Conservation (phyloP, 2,113 vertebrate genomes). For the Lichenostomus cassidix region DNA sequence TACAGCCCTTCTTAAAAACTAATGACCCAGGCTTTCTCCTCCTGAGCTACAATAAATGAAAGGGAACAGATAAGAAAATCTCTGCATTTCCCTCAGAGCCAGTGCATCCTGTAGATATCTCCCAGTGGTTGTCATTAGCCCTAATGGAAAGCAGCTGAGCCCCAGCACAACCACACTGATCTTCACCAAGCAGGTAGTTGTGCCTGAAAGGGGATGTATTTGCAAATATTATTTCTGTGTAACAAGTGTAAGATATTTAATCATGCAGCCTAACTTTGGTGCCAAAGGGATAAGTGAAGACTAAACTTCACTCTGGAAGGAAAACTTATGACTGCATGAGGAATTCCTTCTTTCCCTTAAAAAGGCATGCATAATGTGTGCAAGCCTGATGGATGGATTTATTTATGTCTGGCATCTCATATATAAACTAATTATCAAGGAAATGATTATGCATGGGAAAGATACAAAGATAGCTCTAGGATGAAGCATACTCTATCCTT, state of each 20-base stretch:
- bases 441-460: not conserved
- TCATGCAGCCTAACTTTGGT: not conserved
- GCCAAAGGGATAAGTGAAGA: not conserved
- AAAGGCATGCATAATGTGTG: not conserved
- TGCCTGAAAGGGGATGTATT: not conserved
- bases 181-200: conserved; percentile 2
- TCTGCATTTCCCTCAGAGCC: not conserved
- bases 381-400: not conserved
- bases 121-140: conserved; percentile 31
- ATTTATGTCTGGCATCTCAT: not conserved
- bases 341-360: not conserved
- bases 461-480: not conserved
- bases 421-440: not conserved
- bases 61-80: conserved; percentile 32
- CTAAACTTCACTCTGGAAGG: not conserved
- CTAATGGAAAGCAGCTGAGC: conserved; percentile 18
- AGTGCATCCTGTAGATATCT: not conserved
- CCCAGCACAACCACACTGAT: not conserved
- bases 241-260: not conserved
- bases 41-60: conserved; percentile 5
- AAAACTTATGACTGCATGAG: not conserved
- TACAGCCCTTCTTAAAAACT: not conserved
- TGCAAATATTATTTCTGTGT: not conserved
- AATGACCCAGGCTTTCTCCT: conserved; percentile 10
- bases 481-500: not conserved